A percentile compares a stretch with the other conserved stretches of the same genome.
These are phyloP conservation scores for Mimumesa dahlbomi DNA, from an alignment of 2,888 invertebrate genomes.

Conservation along the genomic window DNA sequence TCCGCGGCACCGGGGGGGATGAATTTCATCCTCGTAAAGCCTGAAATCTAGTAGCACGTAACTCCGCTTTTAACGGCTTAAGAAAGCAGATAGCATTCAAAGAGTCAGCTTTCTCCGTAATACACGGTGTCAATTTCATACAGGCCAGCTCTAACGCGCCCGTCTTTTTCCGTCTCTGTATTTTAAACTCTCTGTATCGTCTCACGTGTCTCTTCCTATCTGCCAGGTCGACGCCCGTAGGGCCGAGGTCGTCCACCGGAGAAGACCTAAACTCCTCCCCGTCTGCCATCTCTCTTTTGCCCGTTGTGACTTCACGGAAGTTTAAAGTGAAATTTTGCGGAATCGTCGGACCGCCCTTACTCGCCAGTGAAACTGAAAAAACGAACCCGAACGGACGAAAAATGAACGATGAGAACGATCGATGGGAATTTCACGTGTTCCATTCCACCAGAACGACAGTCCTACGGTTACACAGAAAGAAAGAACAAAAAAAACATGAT, in stretches of 20 bases:
- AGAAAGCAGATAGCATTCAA: constrained; percentile 43
- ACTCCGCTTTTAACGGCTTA: constrained; percentile 50
- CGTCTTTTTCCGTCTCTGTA: constrained; percentile 8
- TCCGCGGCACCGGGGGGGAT: constrained; percentile 41
- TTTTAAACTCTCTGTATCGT: constrained; percentile 47
- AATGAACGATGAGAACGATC: too few relatives aligned
- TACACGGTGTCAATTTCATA: constrained; percentile 63
- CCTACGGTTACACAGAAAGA: too few relatives aligned
- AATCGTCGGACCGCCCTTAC: background rate
- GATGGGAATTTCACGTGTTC: too few relatives aligned
- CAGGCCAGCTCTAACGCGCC: constrained; percentile 36
- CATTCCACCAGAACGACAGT: too few relatives aligned
- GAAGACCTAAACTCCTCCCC: constrained; percentile 43
- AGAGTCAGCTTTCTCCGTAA: constrained; percentile 60
- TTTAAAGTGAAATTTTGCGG: constrained; percentile 14
- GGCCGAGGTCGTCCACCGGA: constrained; percentile 46
- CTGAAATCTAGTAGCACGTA: constrained; percentile 58
- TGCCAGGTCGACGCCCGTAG: constrained; percentile 55
- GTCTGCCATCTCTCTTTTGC: constrained; percentile 7
- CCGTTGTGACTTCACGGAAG: constrained; percentile 8
- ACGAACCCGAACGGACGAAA: background rate
- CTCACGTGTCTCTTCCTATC: constrained; percentile 54
- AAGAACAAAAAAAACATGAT: too few relatives aligned
- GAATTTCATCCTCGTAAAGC: constrained; percentile 50
- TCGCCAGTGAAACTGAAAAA: background rate